Evolutionary conservation across 2,888 invertebrate species (phyloP), one percentile per base, ranked within the genome.

Genomic region (Drosophila cognata): DNA sequence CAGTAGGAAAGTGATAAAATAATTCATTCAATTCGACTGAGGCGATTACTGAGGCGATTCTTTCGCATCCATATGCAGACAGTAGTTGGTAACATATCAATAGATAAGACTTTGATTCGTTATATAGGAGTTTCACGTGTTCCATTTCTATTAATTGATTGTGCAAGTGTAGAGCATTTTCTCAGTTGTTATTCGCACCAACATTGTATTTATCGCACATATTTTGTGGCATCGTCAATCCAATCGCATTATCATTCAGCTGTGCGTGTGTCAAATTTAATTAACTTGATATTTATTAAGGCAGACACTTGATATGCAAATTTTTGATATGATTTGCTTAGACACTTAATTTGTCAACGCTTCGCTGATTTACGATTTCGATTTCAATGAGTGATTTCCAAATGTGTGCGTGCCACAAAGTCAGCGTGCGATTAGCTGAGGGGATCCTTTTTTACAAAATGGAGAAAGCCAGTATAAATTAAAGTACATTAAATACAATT

Each of bases 341-440:
- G 63, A 77, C 67, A 51, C 61, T 76, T 72, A 68, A 77, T 77
- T 71, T 77, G 78, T 77, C 76, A 77, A 67, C 67, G 73, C 67
- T 61, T 77, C 60, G 57, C 52, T 64, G 63, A 72, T 64, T 72
- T 53, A 51, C 43, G 56, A 71, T 25, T 55, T 57, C 43, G 35
- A 67, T 60, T 71, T 13, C 33, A 48, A 68, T 60, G 18, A n/a
- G 16, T 46, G 29, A 71, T 43, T 52, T 57, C 16, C 18, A 6
- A 18, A 18, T n/a, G 18, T n/a, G 4, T 16, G 10, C 28, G 28
- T n/a, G 43, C 25, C 53, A 48, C 46, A 69, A 69, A 70, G 31
- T 70, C 59, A 70, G 50, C 13, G 1, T 31, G 59, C 11, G 41
- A 3, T 48, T 41, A 18, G 25, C 6, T 35, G 28, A 0, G 8